Conservation (phyloP, 1,140 invertebrate genomes). For the Condylostylus longicornis region DNA sequence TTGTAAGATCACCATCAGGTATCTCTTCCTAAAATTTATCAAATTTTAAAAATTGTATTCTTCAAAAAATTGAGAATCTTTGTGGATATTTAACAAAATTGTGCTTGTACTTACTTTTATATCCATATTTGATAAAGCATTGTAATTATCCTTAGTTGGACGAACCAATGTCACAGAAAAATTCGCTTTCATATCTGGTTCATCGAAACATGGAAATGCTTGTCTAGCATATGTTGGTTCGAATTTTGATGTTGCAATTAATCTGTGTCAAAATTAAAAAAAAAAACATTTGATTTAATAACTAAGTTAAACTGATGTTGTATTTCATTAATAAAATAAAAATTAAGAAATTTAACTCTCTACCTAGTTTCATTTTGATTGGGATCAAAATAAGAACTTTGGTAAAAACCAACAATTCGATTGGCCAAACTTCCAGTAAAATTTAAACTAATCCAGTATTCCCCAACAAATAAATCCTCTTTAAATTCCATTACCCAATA, state of each 20-base stretch:
- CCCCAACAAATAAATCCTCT: conserved; percentile 37
- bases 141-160: conserved; percentile 43
- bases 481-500: conserved; percentile 47
- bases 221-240: conserved; percentile 83
- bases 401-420: conserved; percentile 64
- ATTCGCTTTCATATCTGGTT: conserved; percentile 82
- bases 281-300: neutral
- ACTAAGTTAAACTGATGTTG: neutral
- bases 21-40: conserved; percentile 2
- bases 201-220: conserved; percentile 92
- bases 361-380: conserved; percentile 44
- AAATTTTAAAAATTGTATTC: neutral
- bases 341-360: conserved; percentile 1
- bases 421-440: conserved; percentile 52
- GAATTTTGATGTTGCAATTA: conserved; percentile 79
- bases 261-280: conserved; percentile 37
- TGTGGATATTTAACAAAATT: neutral
- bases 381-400: conserved; percentile 51
- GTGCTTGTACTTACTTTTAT: conserved; percentile 13
- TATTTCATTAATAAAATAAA: conserved; percentile 3
- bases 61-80: neutral
- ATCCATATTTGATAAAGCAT: conserved; percentile 69
- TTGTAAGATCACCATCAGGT: conserved; percentile 16
- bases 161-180: conserved; percentile 64
- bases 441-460: conserved; percentile 46